Evolutionary conservation across 2,113 vertebrate species (phyloP), one percentile per base, ranked within the genome.

Genomic region (Pteruthius melanotis): DNA sequence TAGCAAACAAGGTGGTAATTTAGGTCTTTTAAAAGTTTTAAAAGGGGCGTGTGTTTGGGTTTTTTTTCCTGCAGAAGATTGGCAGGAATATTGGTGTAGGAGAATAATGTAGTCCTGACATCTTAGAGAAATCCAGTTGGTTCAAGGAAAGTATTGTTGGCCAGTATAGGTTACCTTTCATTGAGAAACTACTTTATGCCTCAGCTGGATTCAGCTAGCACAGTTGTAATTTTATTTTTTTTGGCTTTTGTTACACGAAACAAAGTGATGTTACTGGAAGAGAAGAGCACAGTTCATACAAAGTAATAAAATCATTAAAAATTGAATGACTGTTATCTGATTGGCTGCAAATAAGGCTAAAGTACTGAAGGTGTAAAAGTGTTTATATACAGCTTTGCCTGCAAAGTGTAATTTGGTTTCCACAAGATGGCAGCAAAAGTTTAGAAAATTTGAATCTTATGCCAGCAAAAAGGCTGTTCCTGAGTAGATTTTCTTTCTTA

Each of bases 361-460:
- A 74, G 7, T 87, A 30, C n/a, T 56, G 28, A 28, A 45, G 10
- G 21, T 21, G 9, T 40, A 7, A 1, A 50, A 74, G 52, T 56
- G 18, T 15, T 31, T 63, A 22, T 22, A 6, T 37, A 10, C 31
- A 33, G 1, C 11, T 87, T 74, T 69, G 7, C 39, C 83, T 81
- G 24, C 44, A 22, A 71, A 20, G 5, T 69, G 5, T 42, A 26
- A 56, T 23, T 39, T 15, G 4, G 4, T 60, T 86, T 79, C 97
- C 97, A 95, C 95, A 65, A 94, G 96, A 50, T 91, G 97, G 97
- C 96, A 97, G 95, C 92, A 97, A 16, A 93, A 74, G 14, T 24
- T 88, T 21, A 84, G 57, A 49, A 59, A 95, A 87, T 49, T 60
- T 40, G 19, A 42, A 30, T 28, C 50, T n/a, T 76, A 13, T 10